A percentile compares a stretch with the other conserved stretches of the same genome.
Evolutionary conservation across 2,888 invertebrate genomes (phyloP).

Genomic region (Cantharis flavilabris): DNA sequence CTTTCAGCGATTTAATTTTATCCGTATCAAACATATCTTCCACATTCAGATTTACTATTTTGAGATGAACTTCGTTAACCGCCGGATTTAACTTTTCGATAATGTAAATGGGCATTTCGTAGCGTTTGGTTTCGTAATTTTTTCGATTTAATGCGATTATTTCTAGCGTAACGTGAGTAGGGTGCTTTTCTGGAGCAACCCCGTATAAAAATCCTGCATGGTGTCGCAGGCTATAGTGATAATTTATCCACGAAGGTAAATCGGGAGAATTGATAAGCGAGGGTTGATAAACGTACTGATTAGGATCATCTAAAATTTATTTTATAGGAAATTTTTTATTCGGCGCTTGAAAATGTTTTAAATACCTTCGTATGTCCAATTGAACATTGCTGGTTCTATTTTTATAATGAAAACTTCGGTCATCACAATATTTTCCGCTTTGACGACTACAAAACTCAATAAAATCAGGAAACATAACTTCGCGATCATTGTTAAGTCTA

Average conservation of each 20-base stretch:
- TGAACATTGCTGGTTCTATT: constrained; percentile 77
- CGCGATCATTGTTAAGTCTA: background rate
- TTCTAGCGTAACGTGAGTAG: constrained; percentile 65
- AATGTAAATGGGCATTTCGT: constrained; percentile 67
- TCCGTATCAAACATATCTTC: constrained; percentile 79
- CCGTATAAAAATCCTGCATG: constrained; percentile 84
- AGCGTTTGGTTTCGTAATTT: constrained; percentile 75
- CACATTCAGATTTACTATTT: constrained; percentile 88
- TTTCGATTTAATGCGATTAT: constrained; percentile 77
- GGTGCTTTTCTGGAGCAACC: constrained; percentile 70
- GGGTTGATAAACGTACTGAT: constrained; percentile 74
- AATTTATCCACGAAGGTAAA: constrained; percentile 84
- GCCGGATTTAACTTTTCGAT: constrained; percentile 69
- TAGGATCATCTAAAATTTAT: constrained; percentile 57
- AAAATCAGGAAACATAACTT: constrained; percentile 6
- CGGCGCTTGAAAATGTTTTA: background rate
- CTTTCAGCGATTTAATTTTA: constrained; percentile 74
- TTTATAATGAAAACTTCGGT: constrained; percentile 80
- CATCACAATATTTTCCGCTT: constrained; percentile 62
- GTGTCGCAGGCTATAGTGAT: constrained; percentile 78
- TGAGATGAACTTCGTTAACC: constrained; percentile 79
- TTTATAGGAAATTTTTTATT: background rate
- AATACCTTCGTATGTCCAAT: constrained; percentile 76
- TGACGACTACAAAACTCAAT: background rate
- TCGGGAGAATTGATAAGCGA: constrained; percentile 79